These are phyloP conservation scores for Neoitamus cyanurus DNA, from an alignment of 2,888 invertebrate species.

Conservation along the genomic window DNA sequence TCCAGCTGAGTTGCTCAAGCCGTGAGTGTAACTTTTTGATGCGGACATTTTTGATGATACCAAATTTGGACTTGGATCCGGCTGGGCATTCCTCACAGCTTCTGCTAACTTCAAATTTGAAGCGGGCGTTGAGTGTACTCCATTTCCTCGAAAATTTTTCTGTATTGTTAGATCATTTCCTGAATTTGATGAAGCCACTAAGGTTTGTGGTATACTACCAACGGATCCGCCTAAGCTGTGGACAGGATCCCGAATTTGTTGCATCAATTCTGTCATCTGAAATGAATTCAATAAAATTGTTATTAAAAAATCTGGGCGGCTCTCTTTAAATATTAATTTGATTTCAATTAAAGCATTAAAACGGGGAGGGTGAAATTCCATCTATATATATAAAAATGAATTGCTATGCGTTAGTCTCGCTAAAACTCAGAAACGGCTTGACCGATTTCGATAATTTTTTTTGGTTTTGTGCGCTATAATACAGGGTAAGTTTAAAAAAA, in stretches of 20 bases:
- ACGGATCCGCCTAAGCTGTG: conserved; percentile 66
- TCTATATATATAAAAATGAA: too few species aligned
- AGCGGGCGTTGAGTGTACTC: conserved; percentile 64
- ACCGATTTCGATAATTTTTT: too few species aligned
- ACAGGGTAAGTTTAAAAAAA: too few species aligned
- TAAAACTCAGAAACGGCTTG: too few species aligned
- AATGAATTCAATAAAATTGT: conserved; percentile 46
- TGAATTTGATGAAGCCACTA: conserved; percentile 53
- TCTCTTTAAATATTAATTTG: too few species aligned
- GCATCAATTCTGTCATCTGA: conserved; percentile 67
- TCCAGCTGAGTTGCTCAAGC: conserved; percentile 65
- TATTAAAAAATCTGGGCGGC: neutral
- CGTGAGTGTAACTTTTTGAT: conserved; percentile 66
- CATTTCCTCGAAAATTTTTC: conserved; percentile 57
- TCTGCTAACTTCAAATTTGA: conserved; percentile 65
- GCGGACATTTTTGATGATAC: conserved; percentile 64
- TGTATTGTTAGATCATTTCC: conserved; percentile 57
- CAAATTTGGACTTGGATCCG: conserved; percentile 64
- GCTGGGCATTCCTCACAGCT: conserved; percentile 63
- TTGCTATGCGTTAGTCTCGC: too few species aligned
- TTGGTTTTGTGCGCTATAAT: too few species aligned
- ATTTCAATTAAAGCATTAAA: too few species aligned
- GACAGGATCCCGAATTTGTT: conserved; percentile 66
- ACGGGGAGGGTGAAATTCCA: too few species aligned
- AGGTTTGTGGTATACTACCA: conserved; percentile 65